Conservation (phyloP, 2,797 vertebrate species). For the Neopelma chrysocephalum region DNA sequence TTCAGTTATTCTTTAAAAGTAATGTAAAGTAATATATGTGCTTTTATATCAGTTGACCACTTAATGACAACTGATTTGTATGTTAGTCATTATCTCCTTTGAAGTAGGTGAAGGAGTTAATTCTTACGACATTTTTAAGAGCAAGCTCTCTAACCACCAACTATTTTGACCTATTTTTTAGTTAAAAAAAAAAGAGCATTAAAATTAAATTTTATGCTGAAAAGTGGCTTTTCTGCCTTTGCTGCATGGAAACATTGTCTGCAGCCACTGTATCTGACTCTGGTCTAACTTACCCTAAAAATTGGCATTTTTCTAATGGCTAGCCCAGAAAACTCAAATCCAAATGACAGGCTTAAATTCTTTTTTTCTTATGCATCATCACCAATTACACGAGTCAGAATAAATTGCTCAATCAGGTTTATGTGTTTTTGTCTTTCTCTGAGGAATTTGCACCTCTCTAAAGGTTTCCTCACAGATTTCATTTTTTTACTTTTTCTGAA, state of each 20-base stretch:
- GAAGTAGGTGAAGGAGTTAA: neutral
- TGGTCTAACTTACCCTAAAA: neutral
- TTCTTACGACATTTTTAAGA: neutral
- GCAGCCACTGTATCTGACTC: neutral
- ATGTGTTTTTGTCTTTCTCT: neutral
- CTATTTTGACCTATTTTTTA: neutral
- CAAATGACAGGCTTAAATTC: neutral
- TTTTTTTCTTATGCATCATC: neutral
- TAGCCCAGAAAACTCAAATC: neutral
- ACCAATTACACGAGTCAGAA: neutral
- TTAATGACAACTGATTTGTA: neutral
- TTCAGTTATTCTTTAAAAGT: neutral
- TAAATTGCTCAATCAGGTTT: neutral
- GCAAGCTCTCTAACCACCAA: neutral
- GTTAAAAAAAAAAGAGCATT: neutral
- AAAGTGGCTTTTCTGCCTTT: neutral
- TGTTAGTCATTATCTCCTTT: neutral
- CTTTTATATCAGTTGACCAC: neutral
- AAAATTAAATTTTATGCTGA: neutral
- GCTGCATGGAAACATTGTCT: neutral
- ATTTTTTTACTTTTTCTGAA: constrained; percentile 2
- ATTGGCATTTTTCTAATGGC: neutral
- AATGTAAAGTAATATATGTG: neutral
- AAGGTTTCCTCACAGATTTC: neutral
- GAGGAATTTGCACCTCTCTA: neutral